phyloP scores from a whole-genome alignment of 2,888 invertebrate species.

The Dione vanillae region DNA sequence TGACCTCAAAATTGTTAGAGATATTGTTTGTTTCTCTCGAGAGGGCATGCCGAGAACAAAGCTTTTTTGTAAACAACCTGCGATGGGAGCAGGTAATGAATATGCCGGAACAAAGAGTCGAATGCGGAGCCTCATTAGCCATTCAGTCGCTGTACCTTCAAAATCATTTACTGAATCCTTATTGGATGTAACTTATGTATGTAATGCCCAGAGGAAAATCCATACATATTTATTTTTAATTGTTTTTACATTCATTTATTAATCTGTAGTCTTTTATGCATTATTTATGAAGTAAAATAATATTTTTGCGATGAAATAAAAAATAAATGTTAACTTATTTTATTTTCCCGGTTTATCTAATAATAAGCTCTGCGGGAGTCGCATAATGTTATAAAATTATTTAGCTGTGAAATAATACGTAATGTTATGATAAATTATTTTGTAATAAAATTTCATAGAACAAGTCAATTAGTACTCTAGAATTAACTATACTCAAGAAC shows the following conservation, averaged over 20 bases:
- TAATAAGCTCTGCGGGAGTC: background rate
- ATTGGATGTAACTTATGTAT: slow-evolving; percentile 58
- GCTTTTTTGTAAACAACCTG: slow-evolving; percentile 71
- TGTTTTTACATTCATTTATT: background rate
- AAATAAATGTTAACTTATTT: background rate
- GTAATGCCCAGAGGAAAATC: background rate
- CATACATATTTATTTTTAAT: background rate
- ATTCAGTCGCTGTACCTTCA: slow-evolving; percentile 74
- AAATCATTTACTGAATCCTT: slow-evolving; percentile 77
- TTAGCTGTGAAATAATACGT: background rate
- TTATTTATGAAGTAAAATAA: slow-evolving; percentile 6
- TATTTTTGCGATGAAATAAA: background rate
- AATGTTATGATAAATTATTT: background rate
- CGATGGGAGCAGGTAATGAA: slow-evolving; percentile 76
- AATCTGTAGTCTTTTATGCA: background rate
- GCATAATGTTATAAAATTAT: background rate
- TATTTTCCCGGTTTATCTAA: slow-evolving; percentile 11
- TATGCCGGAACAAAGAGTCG: slow-evolving; percentile 76
- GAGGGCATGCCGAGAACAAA: slow-evolving; percentile 66
- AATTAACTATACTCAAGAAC: slow-evolving; percentile 12
- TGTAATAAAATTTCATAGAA: background rate
- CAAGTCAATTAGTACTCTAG: background rate
- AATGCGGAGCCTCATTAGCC: slow-evolving; percentile 74
- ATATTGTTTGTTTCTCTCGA: slow-evolving; percentile 72
- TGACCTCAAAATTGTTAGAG: slow-evolving; percentile 75